Evolutionary conservation across 2,113 vertebrate genomes (phyloP), one percentile per base, ranked within the genome.

Genomic region (Melanostigma gelatinosum): DNA sequence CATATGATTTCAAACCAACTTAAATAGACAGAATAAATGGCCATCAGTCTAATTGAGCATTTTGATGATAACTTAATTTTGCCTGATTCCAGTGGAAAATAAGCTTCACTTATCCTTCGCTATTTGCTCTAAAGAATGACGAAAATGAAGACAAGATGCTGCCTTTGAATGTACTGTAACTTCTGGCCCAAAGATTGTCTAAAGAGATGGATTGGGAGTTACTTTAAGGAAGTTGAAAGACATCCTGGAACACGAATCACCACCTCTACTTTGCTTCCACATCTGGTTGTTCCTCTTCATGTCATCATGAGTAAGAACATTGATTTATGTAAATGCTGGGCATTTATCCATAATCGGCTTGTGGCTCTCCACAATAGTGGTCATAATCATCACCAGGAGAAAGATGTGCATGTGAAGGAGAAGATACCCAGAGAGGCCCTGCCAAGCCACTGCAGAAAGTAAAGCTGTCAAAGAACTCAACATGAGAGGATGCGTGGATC

Each of bases 251-350:
- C 84, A 83, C 64, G 72, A 79, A 74, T 64, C 58, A 64, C 68
- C 74, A 85, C 67, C 42, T 76, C 63, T 2, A 66, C 70, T 67
- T 61, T 71, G 60, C 46, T 62, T 79, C 40, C 38, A 89, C 87
- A 92, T 92, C 85, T 89, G 90, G 85, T 52, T 70, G 76, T 72
- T 86, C 44, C 63, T 90, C 72, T 74, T 86, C 74, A 77, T 70
- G 73, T 89, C 79, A 84, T 85, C 70, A 24, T 72, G 77, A 87
- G n/a, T 80, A 84, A 79, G 57, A 76, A 44, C 64, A 52, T 0
- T 87, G 85, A 89, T 87, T 82, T 83, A 89, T 79, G 76, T 64
- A 83, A 82, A 81, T 54, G 62, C 72, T 38, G 34, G 82, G 77
- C 84, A 72, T 68, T 75, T 77, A 71, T 89, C 84, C 84, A 86